Base-by-base conservation (phyloP, 2,888 invertebrate species). In the Athalia cordata region DNA sequence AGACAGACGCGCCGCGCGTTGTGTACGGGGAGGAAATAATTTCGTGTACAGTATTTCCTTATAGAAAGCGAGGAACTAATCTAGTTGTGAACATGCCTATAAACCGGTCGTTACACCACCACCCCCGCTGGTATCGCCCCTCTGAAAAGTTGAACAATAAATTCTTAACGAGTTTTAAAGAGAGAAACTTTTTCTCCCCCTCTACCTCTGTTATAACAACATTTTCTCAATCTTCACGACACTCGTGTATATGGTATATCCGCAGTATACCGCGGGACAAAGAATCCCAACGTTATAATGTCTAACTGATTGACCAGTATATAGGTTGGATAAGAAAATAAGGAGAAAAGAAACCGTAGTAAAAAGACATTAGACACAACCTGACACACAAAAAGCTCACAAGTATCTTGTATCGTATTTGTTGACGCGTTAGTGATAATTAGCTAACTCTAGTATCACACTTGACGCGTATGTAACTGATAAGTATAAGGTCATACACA, bases 151-250 rank as follows among this genome's bases (percentile, higher is more conserved):
- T 72, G 57, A 72, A 72, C 72, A 59, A 72, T 72, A 72, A 72
- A 72, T 72, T 72, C 72, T n/a, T 59, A 72, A 72, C 72, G 72
- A 72, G 72, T 59, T 72, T 72, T 72, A 52, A 59, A 72, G 59
- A 72, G 52, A 15, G 8, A 72, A 72, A 72, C 57, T 68, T 59
- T 72, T 72, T 47, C 13, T 72, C 72, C 11, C 68, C 55, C 29
- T 11, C 8, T 49, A 7, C 13, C 47, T 52, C 13, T 72, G 29
- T 15, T 8, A 52, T 55, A 15, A 52, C 29, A 11, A 29, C 29
- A 52, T 43, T 68, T 15, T n/a, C 11, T 29, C 7, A 57, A 72
- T 72, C 47, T 13, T 45, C 5, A 57, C 72, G 59, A 47, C 47
- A 59, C 57, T 72, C 2, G 72, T 43, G 13, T 59, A 59, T 29